Base-by-base conservation (phyloP, 2,797 vertebrate genomes). In the Tapirus indicus region DNA sequence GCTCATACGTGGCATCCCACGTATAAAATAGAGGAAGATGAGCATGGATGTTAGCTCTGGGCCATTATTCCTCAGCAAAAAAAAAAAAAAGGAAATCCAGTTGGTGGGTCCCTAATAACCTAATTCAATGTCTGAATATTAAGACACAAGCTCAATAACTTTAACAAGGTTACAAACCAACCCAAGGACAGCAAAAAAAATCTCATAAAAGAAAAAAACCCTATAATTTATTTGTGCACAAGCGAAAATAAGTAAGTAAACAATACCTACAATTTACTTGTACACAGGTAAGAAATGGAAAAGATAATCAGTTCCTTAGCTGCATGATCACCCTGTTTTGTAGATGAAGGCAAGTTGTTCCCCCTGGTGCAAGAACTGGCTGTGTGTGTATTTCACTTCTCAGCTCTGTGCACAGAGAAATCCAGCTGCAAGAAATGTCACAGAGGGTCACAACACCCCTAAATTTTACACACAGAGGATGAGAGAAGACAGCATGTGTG, bases 111-210 rank as follows among this genome's bases (percentile, higher is more conserved):
- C 11, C 1, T 41, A 32, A 52, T 7, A 20, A 2, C 23, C 32
- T 25, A n/a, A 82, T 49, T 47, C 64, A 44, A 54, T n/a, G 41
- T 68, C 64, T 69, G 56, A 83, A 60, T 54, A 38, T 52, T 35
- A 92, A 74, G 74, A 79, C 17, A 58, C 60, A 85, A 72, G 17
- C 49, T 20, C 2, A 23, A 58, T 13, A 47, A 83, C 27, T 69
- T 93, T 52, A 74, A 93, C 44, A 85, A 71, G 27, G 64, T 80
- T 68, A 93, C 38, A 71, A 72, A 60, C 29, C 72, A 85, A 72
- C 5, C 58, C 64, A 91, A 72, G 68, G 60, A 71, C 13, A 66
- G 35, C 16, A n/a, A 54, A 47, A 54, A 47, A 89, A 72, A 68
- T 74, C 23, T 93, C 60, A 83, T 41, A 41, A 27, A 79, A 47